Percentiles rank a stretch among this genome's conserved stretches.
Conservation (phyloP, 2,888 invertebrate genomes). For the Campoplex capitator region DNA sequence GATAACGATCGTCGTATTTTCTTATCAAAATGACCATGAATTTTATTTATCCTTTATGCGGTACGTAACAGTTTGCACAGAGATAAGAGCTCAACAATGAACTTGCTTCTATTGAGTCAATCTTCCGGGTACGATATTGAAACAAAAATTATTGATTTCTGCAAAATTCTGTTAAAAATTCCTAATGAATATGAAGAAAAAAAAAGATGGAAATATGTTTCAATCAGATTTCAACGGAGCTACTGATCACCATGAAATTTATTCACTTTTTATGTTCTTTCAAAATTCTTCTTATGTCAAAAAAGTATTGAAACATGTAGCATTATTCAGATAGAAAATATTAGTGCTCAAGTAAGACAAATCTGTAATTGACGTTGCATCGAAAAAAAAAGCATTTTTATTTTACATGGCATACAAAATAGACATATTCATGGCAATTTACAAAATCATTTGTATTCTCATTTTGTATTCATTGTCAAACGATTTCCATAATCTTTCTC, state of each 20-base stretch:
- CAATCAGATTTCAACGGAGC: not conserved
- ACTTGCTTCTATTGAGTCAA: not conserved
- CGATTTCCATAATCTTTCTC: constrained; percentile 8
- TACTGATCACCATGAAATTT: not conserved
- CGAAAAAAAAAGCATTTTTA: no score
- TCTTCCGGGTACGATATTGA: not conserved
- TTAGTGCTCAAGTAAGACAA: not conserved
- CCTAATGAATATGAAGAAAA: no score
- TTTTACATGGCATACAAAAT: no score
- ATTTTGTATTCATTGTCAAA: not conserved
- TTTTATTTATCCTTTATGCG: constrained; percentile 8
- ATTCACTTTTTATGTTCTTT: not conserved
- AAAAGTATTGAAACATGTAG: not conserved
- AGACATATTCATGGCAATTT: not conserved
- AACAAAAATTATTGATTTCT: not conserved
- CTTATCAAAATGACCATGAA: constrained; percentile 51
- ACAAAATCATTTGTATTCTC: not conserved
- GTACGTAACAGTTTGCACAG: not conserved
- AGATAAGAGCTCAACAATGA: constrained; percentile 36
- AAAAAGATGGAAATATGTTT: no score
- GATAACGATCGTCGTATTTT: constrained; percentile 11
- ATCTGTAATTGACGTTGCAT: not conserved
- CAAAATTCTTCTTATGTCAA: not conserved
- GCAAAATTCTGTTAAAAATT: not conserved
- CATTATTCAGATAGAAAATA: not conserved